Conservation (phyloP, 1,140 invertebrate genomes). For the Cardiocondyla obscurior region DNA sequence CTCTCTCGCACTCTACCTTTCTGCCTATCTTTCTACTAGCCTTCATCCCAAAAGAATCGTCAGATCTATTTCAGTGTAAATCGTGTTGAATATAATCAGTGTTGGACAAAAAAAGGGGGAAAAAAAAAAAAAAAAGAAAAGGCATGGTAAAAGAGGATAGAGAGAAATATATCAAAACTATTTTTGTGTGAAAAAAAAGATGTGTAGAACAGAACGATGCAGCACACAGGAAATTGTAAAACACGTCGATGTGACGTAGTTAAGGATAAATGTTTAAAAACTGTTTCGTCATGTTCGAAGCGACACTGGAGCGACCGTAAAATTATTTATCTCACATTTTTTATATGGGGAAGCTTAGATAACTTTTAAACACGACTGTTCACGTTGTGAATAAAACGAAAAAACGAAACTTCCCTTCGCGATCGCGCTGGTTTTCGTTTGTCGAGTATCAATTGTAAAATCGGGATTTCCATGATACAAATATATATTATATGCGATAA, state of each 20-base stretch:
- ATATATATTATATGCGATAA: neutral
- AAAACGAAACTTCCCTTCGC: neutral
- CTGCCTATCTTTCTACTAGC: constrained; percentile 48
- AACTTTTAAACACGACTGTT: constrained; percentile 5
- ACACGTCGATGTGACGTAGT: constrained; percentile 67
- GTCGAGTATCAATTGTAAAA: constrained; percentile 17
- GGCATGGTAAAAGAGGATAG: neutral
- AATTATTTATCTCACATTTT: constrained; percentile 26
- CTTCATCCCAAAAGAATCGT: constrained; percentile 37
- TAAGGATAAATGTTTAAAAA: constrained; percentile 71
- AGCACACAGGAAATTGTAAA: constrained; percentile 46
- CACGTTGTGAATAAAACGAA: neutral
- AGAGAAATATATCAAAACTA: constrained; percentile 69
- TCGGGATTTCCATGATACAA: constrained; percentile 12
- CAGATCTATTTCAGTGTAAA: constrained; percentile 69
- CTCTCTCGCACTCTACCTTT: constrained; percentile 27
- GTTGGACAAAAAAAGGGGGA: constrained; percentile 61
- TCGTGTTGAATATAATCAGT: constrained; percentile 71
- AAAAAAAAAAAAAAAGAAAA: constrained; percentile 20
- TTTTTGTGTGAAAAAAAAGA: constrained; percentile 71
- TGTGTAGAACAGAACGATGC: constrained; percentile 17
- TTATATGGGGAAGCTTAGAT: neutral
- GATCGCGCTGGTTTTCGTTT: constrained; percentile 1
- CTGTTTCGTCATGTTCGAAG: constrained; percentile 57
- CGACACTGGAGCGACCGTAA: constrained; percentile 49